Evolutionary conservation across 2,888 invertebrate species (phyloP), one percentile per base, ranked within the genome.

Genomic region (Phaedon cochleariae): DNA sequence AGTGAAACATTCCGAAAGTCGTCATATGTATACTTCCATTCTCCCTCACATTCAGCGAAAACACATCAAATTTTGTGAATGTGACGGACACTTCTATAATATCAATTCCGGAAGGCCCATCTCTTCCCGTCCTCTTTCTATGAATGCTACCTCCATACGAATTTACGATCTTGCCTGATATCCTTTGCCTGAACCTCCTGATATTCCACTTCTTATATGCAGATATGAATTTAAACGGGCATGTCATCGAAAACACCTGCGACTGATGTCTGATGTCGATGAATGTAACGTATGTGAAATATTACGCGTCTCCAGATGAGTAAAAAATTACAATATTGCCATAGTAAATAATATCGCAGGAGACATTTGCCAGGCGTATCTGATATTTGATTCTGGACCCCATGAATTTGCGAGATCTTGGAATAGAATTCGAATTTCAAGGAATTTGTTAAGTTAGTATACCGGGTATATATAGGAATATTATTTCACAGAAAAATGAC

Each of bases 181-280:
- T 63, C 45, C 37, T 48, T 20, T 22, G 20, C 22, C 46, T 58
- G 62, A 15, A 45, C 59, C 37, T 49, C 37, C 58, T 61, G 62
- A 20, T 57, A 62, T 65, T 46, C 62, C 48, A 62, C 54, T 58
- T 54, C 71, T 69, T 74, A 76, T 74, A 75, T 76, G 72, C 75
- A 76, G 79, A 79, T 79, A 79, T 77, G 79, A 79, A 77, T 77
- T 78, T 79, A 77, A 79, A 77, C 76, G 72, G 76, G 68, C 68
- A 68, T 71, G 72, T 76, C 76, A 79, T 79, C 76, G 67, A 59
- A 64, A 62, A 66, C 79, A 79, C 79, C 79, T 79, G 79, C 73
- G 73, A 69, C 77, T 70, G 73, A 74, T 76, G 73, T 74, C 76
- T 73, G 75, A 76, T 74, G 71, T 69, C 76, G 70, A 73, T 72